Evolutionary conservation across 1,140 invertebrate species (phyloP).

Genomic region (Vanessa atalanta): DNA sequence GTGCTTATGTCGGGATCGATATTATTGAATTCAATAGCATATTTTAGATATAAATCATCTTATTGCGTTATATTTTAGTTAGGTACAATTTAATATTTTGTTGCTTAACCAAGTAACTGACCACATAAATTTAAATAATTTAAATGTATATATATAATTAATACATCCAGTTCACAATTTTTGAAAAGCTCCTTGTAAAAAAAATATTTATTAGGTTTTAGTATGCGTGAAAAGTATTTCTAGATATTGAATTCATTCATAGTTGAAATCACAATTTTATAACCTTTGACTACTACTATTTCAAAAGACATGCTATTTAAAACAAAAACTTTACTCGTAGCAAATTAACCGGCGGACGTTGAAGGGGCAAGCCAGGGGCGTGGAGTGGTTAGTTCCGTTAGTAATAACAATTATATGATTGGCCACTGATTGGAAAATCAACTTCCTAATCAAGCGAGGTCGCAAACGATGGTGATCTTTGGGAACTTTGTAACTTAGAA

Average conservation of each 20-base stretch:
- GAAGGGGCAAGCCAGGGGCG: constrained; percentile 48
- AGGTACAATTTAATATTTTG: not conserved
- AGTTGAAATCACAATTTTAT: no score
- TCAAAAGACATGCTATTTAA: constrained; percentile 33
- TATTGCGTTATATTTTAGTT: not conserved
- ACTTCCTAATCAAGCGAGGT: constrained; percentile 68
- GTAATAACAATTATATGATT: constrained; percentile 74
- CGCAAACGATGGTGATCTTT: constrained; percentile 31
- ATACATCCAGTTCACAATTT: no score
- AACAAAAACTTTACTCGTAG: constrained; percentile 31
- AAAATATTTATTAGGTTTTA: no score
- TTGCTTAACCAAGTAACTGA: not conserved
- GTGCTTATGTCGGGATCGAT: constrained; percentile 7
- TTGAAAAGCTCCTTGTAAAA: no score
- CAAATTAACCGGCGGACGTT: constrained; percentile 43
- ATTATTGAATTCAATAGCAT: not conserved
- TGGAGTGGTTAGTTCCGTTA: constrained; percentile 68
- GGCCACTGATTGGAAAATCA: constrained; percentile 70
- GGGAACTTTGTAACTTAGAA: constrained; percentile 18
- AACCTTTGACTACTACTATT: not conserved
- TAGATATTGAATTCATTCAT: no score
- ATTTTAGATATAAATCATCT: not conserved
- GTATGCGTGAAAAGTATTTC: no score
- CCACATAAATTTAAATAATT: no score
- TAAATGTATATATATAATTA: no score